These are phyloP conservation scores for Ormyrus rosae DNA, from an alignment of 2,888 invertebrate species.

Conservation along the genomic window DNA sequence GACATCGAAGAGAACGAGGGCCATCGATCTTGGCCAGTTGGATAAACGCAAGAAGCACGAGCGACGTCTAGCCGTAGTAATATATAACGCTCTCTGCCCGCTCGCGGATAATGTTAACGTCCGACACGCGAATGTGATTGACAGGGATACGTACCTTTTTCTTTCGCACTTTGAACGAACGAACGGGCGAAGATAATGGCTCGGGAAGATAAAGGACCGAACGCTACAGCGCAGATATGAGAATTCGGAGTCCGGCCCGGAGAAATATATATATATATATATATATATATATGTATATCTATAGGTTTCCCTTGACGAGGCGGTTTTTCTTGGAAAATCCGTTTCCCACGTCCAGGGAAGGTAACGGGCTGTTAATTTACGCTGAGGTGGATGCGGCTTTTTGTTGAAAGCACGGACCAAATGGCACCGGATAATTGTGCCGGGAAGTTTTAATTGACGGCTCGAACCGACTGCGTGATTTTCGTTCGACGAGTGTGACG, in stretches of 20 bases:
- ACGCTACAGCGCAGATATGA: neutral
- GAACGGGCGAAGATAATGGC: slow-evolving; percentile 21
- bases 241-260: slow-evolving; percentile 27
- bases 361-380: slow-evolving; percentile 8
- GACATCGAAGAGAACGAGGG: neutral
- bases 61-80: neutral
- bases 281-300: neutral
- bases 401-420: neutral
- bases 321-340: neutral
- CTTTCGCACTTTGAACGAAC: neutral
- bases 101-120: slow-evolving; percentile 15
- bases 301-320: neutral
- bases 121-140: slow-evolving; percentile 19
- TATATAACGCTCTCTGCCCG: slow-evolving; percentile 16
- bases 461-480: too few species aligned
- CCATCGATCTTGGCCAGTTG: slow-evolving; percentile 38
- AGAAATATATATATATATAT: neutral
- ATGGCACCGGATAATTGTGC: too few species aligned
- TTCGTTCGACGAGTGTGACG: too few species aligned
- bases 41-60: slow-evolving; percentile 8
- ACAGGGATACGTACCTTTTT: neutral
- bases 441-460: too few species aligned
- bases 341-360: neutral
- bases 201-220: slow-evolving; percentile 26
- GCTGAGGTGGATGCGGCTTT: neutral